Conservation (phyloP, 2,888 invertebrate species). For the Sarcophaga carnaria region DNA sequence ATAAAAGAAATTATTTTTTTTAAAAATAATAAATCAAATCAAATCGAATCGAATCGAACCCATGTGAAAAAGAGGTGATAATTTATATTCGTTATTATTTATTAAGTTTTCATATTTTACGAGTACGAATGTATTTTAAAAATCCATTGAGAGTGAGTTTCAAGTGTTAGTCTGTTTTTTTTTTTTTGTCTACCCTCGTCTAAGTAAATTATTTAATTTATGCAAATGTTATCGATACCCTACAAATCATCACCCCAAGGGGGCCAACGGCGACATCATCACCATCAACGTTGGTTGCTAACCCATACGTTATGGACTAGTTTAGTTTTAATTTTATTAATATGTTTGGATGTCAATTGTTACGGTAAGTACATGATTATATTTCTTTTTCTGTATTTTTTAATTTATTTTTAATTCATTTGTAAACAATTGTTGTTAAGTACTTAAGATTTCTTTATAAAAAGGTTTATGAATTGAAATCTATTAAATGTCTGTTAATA, state of each 20-base stretch:
- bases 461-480: too few species aligned
- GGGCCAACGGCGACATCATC: constrained; percentile 13
- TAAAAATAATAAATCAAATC: constrained; percentile 27
- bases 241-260: constrained; percentile 42
- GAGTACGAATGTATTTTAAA: constrained; percentile 39
- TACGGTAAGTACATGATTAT: constrained; percentile 71
- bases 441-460: background rate
- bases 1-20: constrained; percentile 4
- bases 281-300: constrained; percentile 26
- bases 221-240: constrained; percentile 53
- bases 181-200: background rate
- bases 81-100: constrained; percentile 28
- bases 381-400: background rate
- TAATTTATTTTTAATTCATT: background rate
- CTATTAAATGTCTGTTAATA: too few species aligned
- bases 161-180: constrained; percentile 36
- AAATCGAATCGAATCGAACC: constrained; percentile 38
- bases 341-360: constrained; percentile 73
- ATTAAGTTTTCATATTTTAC: constrained; percentile 46
- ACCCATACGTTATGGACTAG: constrained; percentile 56
- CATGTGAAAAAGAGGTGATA: constrained; percentile 47
- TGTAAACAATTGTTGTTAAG: background rate
- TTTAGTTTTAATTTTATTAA: constrained; percentile 69
- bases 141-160: constrained; percentile 21
- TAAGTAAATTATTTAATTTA: constrained; percentile 31